Conservation (phyloP, 2,797 vertebrate genomes). For the Calcarius lapponicus region DNA sequence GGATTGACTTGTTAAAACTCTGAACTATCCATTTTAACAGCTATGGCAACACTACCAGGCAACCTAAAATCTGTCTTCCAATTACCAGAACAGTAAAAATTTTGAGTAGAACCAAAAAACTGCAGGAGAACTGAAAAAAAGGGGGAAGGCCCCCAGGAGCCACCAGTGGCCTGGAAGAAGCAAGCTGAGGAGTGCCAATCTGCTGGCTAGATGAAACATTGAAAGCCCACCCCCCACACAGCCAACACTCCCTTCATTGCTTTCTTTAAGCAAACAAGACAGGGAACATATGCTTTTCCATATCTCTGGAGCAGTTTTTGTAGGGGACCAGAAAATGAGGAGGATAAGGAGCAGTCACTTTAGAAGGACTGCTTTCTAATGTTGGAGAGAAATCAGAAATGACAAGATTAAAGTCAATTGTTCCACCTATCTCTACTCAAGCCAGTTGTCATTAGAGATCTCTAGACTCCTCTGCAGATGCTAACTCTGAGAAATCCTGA, state of each 20-base stretch:
- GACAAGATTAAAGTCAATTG: background rate
- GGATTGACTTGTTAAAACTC: background rate
- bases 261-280: background rate
- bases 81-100: background rate
- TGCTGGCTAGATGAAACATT: background rate
- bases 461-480: background rate
- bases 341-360: background rate
- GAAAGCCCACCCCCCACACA: background rate
- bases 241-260: background rate
- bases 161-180: background rate
- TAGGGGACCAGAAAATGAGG: background rate
- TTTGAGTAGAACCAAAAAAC: background rate
- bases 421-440: background rate
- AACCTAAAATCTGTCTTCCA: background rate
- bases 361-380: background rate
- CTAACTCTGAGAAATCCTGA: background rate
- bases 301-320: background rate
- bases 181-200: background rate
- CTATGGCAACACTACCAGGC: background rate
- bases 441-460: background rate
- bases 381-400: background rate
- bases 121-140: background rate
- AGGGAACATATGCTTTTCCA: background rate
- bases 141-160: fast-evolving
- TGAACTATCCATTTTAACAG: background rate